A percentile compares a stretch with the other conserved stretches of the same genome.
Conservation (phyloP, 2,888 invertebrate species). For the Hoplodrina blanda region DNA sequence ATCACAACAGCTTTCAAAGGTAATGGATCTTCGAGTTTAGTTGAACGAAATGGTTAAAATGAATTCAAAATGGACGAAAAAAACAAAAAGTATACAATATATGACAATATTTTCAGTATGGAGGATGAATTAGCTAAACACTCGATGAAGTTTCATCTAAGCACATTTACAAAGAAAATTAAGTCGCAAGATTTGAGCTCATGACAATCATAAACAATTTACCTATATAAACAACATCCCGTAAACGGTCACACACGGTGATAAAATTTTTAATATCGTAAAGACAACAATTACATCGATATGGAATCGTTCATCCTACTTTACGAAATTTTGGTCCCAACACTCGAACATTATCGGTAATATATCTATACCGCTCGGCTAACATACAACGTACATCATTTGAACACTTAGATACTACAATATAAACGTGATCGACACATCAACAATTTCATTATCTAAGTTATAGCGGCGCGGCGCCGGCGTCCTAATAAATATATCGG, state of each 20-base stretch:
- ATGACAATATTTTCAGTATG: slow-evolving; percentile 63
- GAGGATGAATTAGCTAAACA: slow-evolving; percentile 61
- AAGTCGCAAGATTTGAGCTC: slow-evolving; percentile 85
- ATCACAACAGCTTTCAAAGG: slow-evolving; percentile 88
- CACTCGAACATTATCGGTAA: slow-evolving; percentile 72
- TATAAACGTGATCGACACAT: slow-evolving; percentile 81
- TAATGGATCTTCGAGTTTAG: slow-evolving; percentile 79
- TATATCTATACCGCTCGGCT: slow-evolving; percentile 59
- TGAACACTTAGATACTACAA: slow-evolving; percentile 81
- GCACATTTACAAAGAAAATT: slow-evolving; percentile 70
- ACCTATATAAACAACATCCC: slow-evolving; percentile 84
- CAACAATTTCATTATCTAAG: slow-evolving; percentile 79
- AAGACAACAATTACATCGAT: slow-evolving; percentile 79
- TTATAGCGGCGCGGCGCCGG: slow-evolving; percentile 55
- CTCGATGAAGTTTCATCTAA: slow-evolving; percentile 63
- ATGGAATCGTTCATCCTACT: slow-evolving; percentile 73
- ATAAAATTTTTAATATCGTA: slow-evolving; percentile 83
- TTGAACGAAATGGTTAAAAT: slow-evolving; percentile 80
- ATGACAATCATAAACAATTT: slow-evolving; percentile 79
- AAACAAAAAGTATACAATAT: slow-evolving; percentile 72
- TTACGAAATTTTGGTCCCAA: slow-evolving; percentile 87
- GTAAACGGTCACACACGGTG: slow-evolving; percentile 83
- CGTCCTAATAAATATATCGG: slow-evolving; percentile 55
- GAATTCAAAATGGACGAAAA: slow-evolving; percentile 72
- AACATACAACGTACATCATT: slow-evolving; percentile 72